phyloP scores from a whole-genome alignment of 1,140 invertebrate species.

The Coboldia fuscipes region DNA sequence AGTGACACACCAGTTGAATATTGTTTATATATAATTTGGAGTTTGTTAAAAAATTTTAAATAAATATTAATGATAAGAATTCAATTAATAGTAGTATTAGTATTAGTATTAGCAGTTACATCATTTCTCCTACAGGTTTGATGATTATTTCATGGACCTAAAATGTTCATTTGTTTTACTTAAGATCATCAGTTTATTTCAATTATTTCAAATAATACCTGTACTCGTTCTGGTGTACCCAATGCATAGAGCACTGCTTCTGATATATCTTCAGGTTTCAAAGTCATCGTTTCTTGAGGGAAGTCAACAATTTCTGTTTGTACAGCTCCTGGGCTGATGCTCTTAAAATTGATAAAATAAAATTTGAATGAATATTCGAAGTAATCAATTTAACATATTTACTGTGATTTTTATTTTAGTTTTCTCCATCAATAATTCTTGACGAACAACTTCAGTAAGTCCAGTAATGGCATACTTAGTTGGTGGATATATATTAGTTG shows the following conservation, averaged over 20 bases:
- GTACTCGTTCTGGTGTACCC: slow-evolving; percentile 25
- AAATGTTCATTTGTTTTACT: background rate
- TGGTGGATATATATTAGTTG: slow-evolving; percentile 29
- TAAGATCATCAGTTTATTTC: too few relatives aligned
- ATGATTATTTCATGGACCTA: slow-evolving; percentile 14
- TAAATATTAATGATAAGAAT: too few relatives aligned
- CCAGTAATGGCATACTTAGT: slow-evolving; percentile 34
- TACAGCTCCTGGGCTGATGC: slow-evolving; percentile 35
- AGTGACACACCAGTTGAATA: too few relatives aligned
- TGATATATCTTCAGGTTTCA: slow-evolving; percentile 24
- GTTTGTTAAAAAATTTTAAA: too few relatives aligned
- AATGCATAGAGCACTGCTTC: slow-evolving; percentile 28
- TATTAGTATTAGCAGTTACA: too few relatives aligned
- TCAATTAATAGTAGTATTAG: too few relatives aligned
- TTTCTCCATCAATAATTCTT: too few relatives aligned
- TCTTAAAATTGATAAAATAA: slow-evolving; percentile 24
- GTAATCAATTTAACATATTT: too few relatives aligned
- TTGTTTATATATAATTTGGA: too few relatives aligned
- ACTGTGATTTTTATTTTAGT: too few relatives aligned
- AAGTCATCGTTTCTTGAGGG: slow-evolving; percentile 13
- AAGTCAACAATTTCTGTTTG: too few relatives aligned
- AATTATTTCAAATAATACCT: background rate
- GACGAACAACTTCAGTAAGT: slow-evolving; percentile 30
- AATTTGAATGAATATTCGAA: background rate
- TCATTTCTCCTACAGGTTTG: slow-evolving; percentile 11